Conservation (phyloP, 1,140 invertebrate genomes). For the Drosophila ogumai region DNA sequence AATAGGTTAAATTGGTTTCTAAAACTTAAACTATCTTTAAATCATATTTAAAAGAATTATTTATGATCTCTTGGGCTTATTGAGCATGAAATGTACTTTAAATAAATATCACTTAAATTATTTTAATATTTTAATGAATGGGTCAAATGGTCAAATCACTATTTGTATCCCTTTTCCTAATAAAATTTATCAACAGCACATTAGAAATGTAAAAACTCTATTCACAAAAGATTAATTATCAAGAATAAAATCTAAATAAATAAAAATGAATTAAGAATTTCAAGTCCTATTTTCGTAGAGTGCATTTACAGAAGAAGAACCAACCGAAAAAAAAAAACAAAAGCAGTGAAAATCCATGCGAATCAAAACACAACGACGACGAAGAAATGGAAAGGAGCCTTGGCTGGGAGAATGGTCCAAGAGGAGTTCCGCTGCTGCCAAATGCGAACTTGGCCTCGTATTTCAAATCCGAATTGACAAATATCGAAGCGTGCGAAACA, state of each 20-base stretch:
- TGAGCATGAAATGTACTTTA: too few species aligned
- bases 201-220: too few species aligned
- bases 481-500: constrained; percentile 79
- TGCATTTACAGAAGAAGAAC: constrained; percentile 8
- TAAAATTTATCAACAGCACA: too few species aligned
- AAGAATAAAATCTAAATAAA: background rate
- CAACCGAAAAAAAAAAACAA: constrained; percentile 27
- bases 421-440: constrained; percentile 43
- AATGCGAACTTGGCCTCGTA: constrained; percentile 61
- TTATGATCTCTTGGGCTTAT: too few species aligned
- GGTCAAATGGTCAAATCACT: too few species aligned
- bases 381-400: constrained; percentile 47
- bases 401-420: constrained; percentile 38
- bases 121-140: too few species aligned
- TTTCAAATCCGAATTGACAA: constrained; percentile 74
- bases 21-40: too few species aligned
- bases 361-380: constrained; percentile 16
- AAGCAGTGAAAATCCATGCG: constrained; percentile 42
- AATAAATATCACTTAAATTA: too few species aligned
- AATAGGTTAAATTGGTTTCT: background rate
- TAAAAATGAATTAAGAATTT: constrained; percentile 7
- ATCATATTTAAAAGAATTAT: too few species aligned
- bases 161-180: too few species aligned
- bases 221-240: too few species aligned
- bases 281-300: background rate